These are phyloP conservation scores for Alviniconcha marisindica DNA, from an alignment of 1,140 invertebrate genomes.

Conservation along the genomic window DNA sequence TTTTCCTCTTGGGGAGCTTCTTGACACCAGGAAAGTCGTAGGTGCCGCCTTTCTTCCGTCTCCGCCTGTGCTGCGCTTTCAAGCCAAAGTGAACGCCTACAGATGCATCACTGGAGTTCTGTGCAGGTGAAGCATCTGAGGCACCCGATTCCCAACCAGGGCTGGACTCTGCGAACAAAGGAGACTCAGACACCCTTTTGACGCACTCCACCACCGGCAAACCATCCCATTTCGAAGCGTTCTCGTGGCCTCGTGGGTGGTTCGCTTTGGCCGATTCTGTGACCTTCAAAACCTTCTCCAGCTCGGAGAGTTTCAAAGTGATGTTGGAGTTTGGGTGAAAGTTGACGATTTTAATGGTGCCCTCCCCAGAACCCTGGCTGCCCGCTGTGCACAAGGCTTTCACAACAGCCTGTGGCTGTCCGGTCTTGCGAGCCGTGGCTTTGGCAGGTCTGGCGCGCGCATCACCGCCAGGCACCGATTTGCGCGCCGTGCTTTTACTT, in stretches of 20 bases:
- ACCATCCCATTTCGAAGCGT: too few relatives aligned
- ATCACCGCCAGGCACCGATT: background rate
- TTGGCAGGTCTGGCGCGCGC: background rate
- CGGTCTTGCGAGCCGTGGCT: constrained; percentile 13
- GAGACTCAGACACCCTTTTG: too few relatives aligned
- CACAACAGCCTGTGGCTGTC: background rate
- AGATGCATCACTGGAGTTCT: background rate
- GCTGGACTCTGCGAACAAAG: background rate
- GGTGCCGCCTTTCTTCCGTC: constrained; percentile 2
- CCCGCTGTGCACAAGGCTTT: background rate
- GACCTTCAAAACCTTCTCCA: constrained; percentile 1
- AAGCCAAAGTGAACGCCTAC: background rate
- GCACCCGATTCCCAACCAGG: background rate
- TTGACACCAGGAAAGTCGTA: constrained; percentile 14
- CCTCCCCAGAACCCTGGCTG: background rate
- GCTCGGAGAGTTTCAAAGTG: constrained; percentile 22
- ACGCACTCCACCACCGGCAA: too few relatives aligned
- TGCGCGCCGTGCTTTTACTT: background rate
- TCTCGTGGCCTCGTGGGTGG: too few relatives aligned
- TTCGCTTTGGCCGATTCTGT: background rate
- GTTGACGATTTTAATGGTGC: constrained; percentile 25
- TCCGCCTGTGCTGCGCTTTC: background rate
- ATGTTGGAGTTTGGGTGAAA: constrained; percentile 19
- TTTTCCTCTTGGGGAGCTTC: constrained; percentile 3
- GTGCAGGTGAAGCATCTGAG: background rate